These are phyloP conservation scores for Lepisosteus oculatus DNA, from an alignment of 2,113 vertebrate species.

Conservation along the genomic window DNA sequence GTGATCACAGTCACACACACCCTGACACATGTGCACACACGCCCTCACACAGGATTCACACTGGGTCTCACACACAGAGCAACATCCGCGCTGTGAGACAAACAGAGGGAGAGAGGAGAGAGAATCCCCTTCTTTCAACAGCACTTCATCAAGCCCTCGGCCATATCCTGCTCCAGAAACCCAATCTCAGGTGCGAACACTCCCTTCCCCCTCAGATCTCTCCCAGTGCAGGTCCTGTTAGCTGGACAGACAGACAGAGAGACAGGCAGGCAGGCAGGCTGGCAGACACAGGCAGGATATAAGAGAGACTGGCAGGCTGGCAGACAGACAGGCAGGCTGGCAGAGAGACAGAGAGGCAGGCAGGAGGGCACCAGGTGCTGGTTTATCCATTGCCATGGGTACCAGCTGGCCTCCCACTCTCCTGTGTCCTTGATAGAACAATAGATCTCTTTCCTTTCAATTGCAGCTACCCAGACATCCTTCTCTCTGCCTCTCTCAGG, in stretches of 20 bases:
- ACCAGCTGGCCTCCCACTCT: constrained; percentile 37
- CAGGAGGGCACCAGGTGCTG: constrained; percentile 26
- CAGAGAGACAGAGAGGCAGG: constrained; percentile 34
- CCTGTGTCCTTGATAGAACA: no score
- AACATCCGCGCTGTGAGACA: neutral
- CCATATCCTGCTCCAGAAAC: no score
- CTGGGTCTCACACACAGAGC: constrained; percentile 14
- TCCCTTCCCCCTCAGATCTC: no score
- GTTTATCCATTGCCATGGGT: constrained; percentile 45
- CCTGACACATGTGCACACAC: neutral
- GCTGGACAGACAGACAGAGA: no score
- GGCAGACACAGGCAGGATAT: no score
- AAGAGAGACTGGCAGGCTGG: no score
- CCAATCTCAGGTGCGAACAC: no score
- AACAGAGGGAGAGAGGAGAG: no score
- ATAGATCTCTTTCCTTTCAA: constrained; percentile 30
- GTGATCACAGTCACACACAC: constrained; percentile 9
- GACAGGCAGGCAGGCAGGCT: no score
- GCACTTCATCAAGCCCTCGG: no score
- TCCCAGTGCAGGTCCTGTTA: no score
- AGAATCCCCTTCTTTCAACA: no score
- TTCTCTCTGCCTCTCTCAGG: neutral
- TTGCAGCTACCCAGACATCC: constrained; percentile 26
- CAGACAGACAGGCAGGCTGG: constrained; percentile 25
- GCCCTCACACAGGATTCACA: constrained; percentile 14